Evolutionary conservation across 2,888 invertebrate species (phyloP).

Genomic region (Sarcophaga subvicina): DNA sequence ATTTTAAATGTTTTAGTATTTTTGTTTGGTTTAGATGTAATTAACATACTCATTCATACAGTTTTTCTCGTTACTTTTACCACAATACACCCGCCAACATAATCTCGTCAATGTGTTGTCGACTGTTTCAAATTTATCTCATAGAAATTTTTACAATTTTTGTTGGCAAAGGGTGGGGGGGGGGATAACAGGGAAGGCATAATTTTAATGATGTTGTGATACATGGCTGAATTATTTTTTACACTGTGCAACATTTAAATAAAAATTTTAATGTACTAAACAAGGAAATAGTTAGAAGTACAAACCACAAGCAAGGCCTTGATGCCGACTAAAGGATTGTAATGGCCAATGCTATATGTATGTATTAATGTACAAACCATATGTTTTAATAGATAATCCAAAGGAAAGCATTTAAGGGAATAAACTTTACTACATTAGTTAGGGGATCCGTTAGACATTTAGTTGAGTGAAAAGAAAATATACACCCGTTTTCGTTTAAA

Average conservation of each 20-base stretch:
- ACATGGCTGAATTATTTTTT: background rate
- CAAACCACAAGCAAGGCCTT: no score
- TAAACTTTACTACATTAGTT: no score
- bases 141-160: background rate
- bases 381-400: no score
- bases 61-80: background rate
- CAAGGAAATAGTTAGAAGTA: no score
- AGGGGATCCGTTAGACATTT: no score
- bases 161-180: background rate
- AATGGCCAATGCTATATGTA: no score
- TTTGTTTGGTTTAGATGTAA: constrained; percentile 40
- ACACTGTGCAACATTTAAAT: background rate
- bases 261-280: no score
- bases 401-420: no score
- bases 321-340: no score
- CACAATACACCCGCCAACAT: background rate
- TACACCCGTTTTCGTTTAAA: no score
- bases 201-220: constrained; percentile 48
- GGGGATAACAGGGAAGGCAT: background rate
- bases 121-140: background rate
- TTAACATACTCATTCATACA: constrained; percentile 38
- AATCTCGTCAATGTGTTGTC: background rate
- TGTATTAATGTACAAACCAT: no score
- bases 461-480: no score
- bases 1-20: constrained; percentile 36